Base-by-base conservation (phyloP, 2,797 vertebrate genomes). In the Semotilus atromaculatus region DNA sequence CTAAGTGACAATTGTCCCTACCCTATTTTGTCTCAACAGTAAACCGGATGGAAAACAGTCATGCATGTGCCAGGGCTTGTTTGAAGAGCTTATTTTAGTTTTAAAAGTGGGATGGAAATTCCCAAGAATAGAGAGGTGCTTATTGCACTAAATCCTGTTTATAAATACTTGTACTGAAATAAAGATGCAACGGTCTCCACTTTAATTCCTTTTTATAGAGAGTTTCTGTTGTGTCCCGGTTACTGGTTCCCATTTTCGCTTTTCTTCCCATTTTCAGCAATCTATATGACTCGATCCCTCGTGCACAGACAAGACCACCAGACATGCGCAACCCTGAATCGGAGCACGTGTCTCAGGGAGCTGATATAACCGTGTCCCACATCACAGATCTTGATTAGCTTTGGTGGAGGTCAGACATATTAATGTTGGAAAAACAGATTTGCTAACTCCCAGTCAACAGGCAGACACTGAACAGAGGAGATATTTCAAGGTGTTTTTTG, bases 141-240 rank as follows among this genome's bases (percentile, higher is more conserved):
- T 40, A 60, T 26, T 84, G 68, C 18, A 71, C 67, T 23, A 72
- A 80, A 80, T 64, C 55, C 55, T 10, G 40, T 79, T 48, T 78
- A 77, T 60, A 77, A 84, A 84, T 70, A 60, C 21, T 45, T 23
- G 36, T 45, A 74, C 48, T 64, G 29, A 34, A 77, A 64, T 62
- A 85, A 90, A 91, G 29, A 88, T 83, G 58, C 84, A 82, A 36
- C 26, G 81, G 78, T 88, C 82, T 89, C 88, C 51, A 14, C 86
- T 91, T 90, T 72, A 89, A 88, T 92, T 91, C 88, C 89, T 89
- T 89, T 60, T 88, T 89, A 73, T 62, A 64, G 71, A 64, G 71
- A 67, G 26, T 72, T 75, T 66, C 71, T 16, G 85, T 53, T 45
- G 58, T 72, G 86, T 86, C 88, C 72, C 38, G 0, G 80, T 82